Conservation (phyloP, 2,113 vertebrate genomes). For the Morphnarchus princeps region DNA sequence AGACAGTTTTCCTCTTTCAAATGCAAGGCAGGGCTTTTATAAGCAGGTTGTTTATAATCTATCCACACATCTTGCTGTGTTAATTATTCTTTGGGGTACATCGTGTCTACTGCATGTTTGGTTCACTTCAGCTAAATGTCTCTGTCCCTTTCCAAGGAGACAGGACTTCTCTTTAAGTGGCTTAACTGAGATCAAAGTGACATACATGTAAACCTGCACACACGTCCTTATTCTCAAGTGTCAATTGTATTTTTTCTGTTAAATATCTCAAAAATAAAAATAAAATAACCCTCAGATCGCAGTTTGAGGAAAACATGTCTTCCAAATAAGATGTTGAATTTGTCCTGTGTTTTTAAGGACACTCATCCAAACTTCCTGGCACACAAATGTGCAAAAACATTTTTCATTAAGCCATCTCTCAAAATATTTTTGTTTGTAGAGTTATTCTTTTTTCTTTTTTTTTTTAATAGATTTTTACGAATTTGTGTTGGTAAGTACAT, state of each 20-base stretch:
- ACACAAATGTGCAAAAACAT: background rate
- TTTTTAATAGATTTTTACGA: background rate
- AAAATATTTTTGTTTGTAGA: background rate
- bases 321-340: background rate
- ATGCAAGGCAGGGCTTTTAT: background rate
- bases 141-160: background rate
- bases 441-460: too few species aligned
- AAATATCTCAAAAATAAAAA: background rate
- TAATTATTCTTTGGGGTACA: background rate
- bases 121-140: background rate
- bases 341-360: background rate
- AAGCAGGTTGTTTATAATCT: background rate
- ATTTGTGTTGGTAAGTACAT: background rate
- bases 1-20: background rate
- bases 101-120: background rate
- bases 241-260: background rate
- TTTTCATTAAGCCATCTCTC: background rate
- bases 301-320: background rate
- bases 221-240: background rate
- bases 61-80: too few species aligned
- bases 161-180: background rate
- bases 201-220: background rate
- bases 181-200: background rate
- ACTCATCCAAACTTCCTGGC: background rate
- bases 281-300: rapidly evolving